A percentile compares a stretch with the other conserved stretches of the same genome.
Conservation (phyloP, 2,113 vertebrate species). For the Zingel zingel region DNA sequence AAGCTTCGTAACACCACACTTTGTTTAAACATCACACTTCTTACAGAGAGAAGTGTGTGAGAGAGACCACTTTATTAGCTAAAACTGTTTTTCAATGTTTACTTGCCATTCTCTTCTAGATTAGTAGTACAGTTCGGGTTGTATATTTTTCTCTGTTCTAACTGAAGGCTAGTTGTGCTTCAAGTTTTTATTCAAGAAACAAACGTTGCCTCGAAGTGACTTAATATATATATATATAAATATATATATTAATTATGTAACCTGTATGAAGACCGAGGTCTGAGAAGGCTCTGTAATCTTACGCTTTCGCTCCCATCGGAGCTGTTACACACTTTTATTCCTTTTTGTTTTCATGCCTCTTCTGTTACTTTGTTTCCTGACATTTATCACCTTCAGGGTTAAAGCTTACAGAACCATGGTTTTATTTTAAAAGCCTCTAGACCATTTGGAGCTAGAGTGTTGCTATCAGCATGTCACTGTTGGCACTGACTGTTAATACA, state of each 20-base stretch:
- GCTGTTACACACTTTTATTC: constrained; percentile 69
- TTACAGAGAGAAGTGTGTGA: constrained; percentile 40
- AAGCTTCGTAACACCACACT: constrained; percentile 59
- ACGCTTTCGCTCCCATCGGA: constrained; percentile 83
- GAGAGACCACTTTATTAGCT: constrained; percentile 73
- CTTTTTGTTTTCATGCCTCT: constrained; percentile 43
- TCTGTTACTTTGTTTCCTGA: constrained; percentile 42
- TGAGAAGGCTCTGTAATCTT: constrained; percentile 83
- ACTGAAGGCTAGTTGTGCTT: constrained; percentile 71
- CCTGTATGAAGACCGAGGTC: constrained; percentile 85
- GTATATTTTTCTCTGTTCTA: constrained; percentile 72
- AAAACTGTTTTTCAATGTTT: constrained; percentile 71
- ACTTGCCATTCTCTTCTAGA: constrained; percentile 73
- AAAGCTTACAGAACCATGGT: constrained; percentile 45
- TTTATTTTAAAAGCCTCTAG: constrained; percentile 54
- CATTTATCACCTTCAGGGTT: constrained; percentile 55
- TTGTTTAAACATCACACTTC: constrained; percentile 63
- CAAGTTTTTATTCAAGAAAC: constrained; percentile 76
- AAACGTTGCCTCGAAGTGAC: constrained; percentile 83
- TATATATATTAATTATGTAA: constrained; percentile 70
- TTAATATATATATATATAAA: constrained; percentile 66
- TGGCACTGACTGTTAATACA: constrained; percentile 53
- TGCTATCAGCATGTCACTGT: constrained; percentile 51
- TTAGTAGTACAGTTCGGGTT: constrained; percentile 68
- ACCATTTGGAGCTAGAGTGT: constrained; percentile 36